Base-by-base conservation (phyloP, 2,113 vertebrate species). In the Aegithalos caudatus region DNA sequence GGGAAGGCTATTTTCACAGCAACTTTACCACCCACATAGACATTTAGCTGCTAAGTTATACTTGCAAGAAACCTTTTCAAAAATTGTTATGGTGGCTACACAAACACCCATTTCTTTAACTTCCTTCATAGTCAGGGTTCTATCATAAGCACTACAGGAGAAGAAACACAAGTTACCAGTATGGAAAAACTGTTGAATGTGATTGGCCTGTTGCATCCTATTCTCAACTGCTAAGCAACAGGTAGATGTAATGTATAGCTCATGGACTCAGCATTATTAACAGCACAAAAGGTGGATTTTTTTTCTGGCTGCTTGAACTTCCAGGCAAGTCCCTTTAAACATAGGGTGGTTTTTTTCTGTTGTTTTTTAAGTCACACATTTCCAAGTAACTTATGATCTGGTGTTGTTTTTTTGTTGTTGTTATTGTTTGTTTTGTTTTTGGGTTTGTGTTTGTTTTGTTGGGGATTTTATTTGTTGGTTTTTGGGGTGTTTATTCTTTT, bases 311-410 rank as follows among this genome's bases (percentile, higher is more conserved):
- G 4, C 62, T 28, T 73, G 10, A 62, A 62, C 18, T 73, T 78
- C 29, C 50, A 65, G n/a, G 23, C 27, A 57, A 64, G 7, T 23
- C 8, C 10, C 14, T 47, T 76, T 31, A 78, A 77, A 64, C 6
- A 40, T 6, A n/a, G 5, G 10, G 14, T 5, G 1, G 0, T 2
- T 12, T 47, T 60, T 58, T 29, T 4, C 9, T 12, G 0, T 15
- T 58, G 6, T n/a, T 92, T 81, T 92, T 33, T 8, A 72, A 77
- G 21, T 76, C 25, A 4, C 1, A 18, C 6, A 20, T 71, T 83
- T 92, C 21, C 61, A 74, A 70, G 14, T 25, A 61, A 71, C 23
- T 58, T 60, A 51, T 29, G 11, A n/a, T 22, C 9, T 71, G 13
- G 12, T 11, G 1, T 17, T 11, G 14, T 18, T 22, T 45, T 10